Evolutionary conservation across 2,888 invertebrate genomes (phyloP).

Genomic region (Hirudinaria manillensis): DNA sequence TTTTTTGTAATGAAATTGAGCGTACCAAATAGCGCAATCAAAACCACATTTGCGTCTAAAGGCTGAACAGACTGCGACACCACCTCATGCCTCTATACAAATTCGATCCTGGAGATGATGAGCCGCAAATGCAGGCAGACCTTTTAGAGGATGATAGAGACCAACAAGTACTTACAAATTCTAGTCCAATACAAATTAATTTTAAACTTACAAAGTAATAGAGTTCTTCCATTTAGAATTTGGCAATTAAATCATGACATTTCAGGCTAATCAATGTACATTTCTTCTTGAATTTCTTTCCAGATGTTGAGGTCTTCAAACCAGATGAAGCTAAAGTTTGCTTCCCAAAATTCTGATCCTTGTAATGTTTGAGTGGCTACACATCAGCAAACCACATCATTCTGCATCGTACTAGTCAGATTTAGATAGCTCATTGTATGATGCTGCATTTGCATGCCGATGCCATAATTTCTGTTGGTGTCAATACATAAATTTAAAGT

Average conservation of each 20-base stretch:
- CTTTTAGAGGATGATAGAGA: conserved; percentile 29
- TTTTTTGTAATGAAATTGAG: background rate
- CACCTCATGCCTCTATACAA: conserved; percentile 31
- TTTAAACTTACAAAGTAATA: no score
- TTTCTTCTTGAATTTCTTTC: background rate
- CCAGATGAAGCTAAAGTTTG: conserved; percentile 21
- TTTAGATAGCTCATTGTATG: background rate
- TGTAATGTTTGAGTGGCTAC: conserved; percentile 1
- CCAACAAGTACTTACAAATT: conserved; percentile 12
- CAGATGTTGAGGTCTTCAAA: conserved; percentile 20
- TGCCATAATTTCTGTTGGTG: background rate
- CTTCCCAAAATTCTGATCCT: conserved; percentile 15
- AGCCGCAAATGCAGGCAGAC: conserved; percentile 26
- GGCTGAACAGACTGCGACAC: conserved; percentile 27
- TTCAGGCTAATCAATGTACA: no score
- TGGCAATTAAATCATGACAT: no score
- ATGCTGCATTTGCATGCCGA: background rate
- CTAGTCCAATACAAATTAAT: no score
- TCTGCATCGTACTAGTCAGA: background rate
- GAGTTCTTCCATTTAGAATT: no score
- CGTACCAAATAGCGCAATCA: background rate
- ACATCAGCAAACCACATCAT: background rate
- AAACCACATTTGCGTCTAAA: background rate
- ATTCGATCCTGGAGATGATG: conserved; percentile 28
- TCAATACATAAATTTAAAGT: background rate